Percentiles rank a stretch among this genome's conserved stretches.
Evolutionary conservation across 1,140 invertebrate genomes (phyloP).

Genomic region (Agraylea sexmaculata): DNA sequence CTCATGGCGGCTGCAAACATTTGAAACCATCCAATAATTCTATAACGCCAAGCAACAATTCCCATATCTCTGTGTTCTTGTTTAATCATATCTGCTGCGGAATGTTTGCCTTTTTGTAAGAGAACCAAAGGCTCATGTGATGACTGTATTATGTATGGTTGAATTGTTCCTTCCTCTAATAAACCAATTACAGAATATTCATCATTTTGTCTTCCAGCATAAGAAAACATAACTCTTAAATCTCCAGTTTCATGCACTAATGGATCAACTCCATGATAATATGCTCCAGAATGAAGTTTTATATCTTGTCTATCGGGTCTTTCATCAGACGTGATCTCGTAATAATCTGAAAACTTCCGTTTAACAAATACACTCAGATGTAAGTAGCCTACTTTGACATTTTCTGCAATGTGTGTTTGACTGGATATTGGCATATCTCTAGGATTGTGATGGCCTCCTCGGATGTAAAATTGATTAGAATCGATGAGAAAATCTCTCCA

Average conservation of each 20-base stretch:
- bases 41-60: constrained; percentile 35
- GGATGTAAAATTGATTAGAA: constrained; percentile 60
- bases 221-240: constrained; percentile 70
- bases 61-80: constrained; percentile 32
- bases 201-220: constrained; percentile 65
- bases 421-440: constrained; percentile 51
- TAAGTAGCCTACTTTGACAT: constrained; percentile 44
- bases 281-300: constrained; percentile 74
- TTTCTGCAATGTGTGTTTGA: constrained; percentile 45
- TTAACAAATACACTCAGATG: constrained; percentile 50
- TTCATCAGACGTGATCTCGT: constrained; percentile 72
- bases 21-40: constrained; percentile 34
- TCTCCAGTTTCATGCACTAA: constrained; percentile 76
- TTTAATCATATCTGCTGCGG: constrained; percentile 29
- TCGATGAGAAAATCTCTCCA: constrained; percentile 75
- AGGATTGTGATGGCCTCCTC: constrained; percentile 67
- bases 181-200: constrained; percentile 63
- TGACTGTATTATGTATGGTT: constrained; percentile 52
- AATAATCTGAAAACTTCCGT: constrained; percentile 62
- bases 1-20: constrained; percentile 40
- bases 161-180: constrained; percentile 50
- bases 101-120: constrained; percentile 35
- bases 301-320: constrained; percentile 67
- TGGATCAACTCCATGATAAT: constrained; percentile 74
- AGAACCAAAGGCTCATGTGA: constrained; percentile 32